Evolutionary conservation across 2,797 vertebrate species (phyloP).

Genomic region (Iguana delicatissima): DNA sequence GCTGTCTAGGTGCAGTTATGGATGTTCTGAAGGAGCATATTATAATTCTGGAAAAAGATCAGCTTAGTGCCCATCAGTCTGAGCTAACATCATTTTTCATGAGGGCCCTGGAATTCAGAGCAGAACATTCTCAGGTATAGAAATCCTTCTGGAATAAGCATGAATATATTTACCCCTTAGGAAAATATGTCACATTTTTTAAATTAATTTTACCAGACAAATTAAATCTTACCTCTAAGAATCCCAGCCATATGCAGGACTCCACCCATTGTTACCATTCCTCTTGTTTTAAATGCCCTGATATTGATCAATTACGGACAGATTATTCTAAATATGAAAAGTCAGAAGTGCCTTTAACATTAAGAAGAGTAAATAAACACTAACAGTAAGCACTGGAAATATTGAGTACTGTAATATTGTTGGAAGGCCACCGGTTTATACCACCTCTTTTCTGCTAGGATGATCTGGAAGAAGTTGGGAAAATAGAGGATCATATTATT

Average conservation of each 20-base stretch:
- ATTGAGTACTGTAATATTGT: neutral
- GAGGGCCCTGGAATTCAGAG: constrained; percentile 89
- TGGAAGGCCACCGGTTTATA: constrained; percentile 34
- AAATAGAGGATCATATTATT: constrained; percentile 86
- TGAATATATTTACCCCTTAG: neutral
- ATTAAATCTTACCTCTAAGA: neutral
- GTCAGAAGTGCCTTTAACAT: neutral
- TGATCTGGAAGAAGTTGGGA: constrained; percentile 84
- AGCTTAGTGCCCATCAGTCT: constrained; percentile 88
- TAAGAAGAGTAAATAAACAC: neutral
- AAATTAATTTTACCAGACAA: neutral
- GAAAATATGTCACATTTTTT: neutral
- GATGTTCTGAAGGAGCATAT: constrained; percentile 91
- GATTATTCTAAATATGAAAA: neutral
- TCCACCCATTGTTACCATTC: neutral
- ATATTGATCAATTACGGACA: neutral
- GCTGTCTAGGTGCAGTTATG: constrained; percentile 86
- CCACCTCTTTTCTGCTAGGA: constrained; percentile 79
- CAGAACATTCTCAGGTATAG: constrained; percentile 83
- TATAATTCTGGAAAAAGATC: constrained; percentile 86
- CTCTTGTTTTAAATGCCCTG: neutral
- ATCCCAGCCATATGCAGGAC: neutral
- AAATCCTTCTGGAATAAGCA: neutral
- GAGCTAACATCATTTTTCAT: constrained; percentile 93
- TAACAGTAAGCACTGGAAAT: neutral